These are phyloP conservation scores for Microcebus murinus DNA, from an alignment of 2,113 vertebrate species.

Conservation along the genomic window DNA sequence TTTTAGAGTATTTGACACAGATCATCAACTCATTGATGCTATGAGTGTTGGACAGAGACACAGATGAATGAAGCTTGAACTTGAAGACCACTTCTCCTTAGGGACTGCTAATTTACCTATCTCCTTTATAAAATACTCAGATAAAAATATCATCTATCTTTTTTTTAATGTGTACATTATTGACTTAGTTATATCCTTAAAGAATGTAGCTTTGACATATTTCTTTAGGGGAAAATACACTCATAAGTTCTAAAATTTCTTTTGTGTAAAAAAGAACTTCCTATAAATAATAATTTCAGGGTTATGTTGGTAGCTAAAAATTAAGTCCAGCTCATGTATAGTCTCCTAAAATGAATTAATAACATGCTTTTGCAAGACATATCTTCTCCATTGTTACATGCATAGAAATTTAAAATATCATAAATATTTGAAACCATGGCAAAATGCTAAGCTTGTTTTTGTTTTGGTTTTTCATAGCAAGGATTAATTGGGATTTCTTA, in stretches of 20 bases:
- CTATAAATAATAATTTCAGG: constrained; percentile 43
- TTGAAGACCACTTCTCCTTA: neutral
- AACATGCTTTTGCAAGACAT: neutral
- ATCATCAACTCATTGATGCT: neutral
- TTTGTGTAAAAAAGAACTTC: neutral
- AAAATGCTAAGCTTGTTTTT: neutral
- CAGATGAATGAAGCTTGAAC: neutral
- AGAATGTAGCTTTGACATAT: neutral
- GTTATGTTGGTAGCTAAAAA: constrained; percentile 33
- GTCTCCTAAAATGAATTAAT: constrained; percentile 31
- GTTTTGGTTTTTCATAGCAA: neutral
- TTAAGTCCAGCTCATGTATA: neutral
- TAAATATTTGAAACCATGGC: constrained; percentile 39
- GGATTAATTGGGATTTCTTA: constrained; percentile 32
- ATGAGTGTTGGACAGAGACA: neutral
- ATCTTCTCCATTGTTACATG: neutral
- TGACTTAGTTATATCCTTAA: constrained; percentile 6
- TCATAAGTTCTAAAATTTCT: neutral
- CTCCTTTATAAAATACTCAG: constrained; percentile 60
- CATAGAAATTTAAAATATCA: constrained; percentile 37
- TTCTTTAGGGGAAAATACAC: constrained; percentile 44
- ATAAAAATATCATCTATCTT: constrained; percentile 44
- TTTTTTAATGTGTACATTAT: neutral
- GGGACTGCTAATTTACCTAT: neutral
- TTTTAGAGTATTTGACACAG: neutral